phyloP scores from a whole-genome alignment of 1,140 invertebrate species.

The Aphelinus certus region DNA sequence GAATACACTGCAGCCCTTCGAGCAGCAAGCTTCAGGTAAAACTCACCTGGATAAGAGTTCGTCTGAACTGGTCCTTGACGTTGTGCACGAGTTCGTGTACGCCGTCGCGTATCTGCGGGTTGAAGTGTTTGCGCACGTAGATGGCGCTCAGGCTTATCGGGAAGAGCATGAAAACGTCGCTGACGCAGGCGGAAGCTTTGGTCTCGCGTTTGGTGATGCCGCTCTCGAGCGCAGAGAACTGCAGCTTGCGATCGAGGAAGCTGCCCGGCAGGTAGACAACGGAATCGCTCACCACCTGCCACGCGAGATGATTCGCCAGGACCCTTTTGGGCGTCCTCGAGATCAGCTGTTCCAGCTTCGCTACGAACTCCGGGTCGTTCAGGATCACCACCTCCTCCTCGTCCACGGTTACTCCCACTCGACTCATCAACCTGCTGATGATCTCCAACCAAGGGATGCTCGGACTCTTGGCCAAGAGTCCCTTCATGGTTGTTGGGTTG shows the following conservation, averaged over 20 bases:
- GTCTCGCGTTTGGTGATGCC: constrained; percentile 59
- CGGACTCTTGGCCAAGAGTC: background rate
- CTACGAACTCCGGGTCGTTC: constrained; percentile 80
- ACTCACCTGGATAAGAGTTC: too few species aligned
- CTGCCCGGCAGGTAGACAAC: constrained; percentile 79
- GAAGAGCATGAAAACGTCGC: constrained; percentile 76
- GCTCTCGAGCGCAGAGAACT: too few species aligned
- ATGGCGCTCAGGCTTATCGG: constrained; percentile 80
- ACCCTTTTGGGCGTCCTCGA: constrained; percentile 69
- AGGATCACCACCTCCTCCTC: constrained; percentile 78
- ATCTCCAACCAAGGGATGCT: constrained; percentile 10
- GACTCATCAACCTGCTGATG: constrained; percentile 48
- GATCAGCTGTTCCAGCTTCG: constrained; percentile 72
- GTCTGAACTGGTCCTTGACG: constrained; percentile 72
- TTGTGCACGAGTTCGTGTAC: constrained; percentile 85
- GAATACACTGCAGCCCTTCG: too few species aligned
- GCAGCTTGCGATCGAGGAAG: constrained; percentile 68
- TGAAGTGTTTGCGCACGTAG: constrained; percentile 79
- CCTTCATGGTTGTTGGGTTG: constrained; percentile 10
- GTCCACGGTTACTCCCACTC: constrained; percentile 70
- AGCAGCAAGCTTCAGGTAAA: too few species aligned
- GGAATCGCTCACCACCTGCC: constrained; percentile 78
- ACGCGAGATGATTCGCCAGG: constrained; percentile 73
- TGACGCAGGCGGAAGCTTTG: constrained; percentile 86
- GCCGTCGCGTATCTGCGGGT: constrained; percentile 74